Evolutionary conservation across 2,113 vertebrate genomes (phyloP), one percentile per base, ranked within the genome.

Genomic region (Pionites leucogaster): DNA sequence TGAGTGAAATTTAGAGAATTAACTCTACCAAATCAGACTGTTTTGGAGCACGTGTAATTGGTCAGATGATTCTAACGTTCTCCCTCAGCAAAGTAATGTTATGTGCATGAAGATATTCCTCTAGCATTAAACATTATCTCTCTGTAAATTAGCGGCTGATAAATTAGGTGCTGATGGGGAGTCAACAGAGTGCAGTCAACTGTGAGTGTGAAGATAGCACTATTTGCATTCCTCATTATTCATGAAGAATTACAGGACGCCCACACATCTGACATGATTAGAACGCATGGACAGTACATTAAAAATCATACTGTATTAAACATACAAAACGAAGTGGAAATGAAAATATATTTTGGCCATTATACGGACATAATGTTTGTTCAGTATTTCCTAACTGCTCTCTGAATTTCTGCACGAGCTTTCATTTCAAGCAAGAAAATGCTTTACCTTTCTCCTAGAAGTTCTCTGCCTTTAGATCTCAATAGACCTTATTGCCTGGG

Each of bases 181-280:
- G 78, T 64, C 96, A 96, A 64, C 63, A 97, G 75, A 90, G 85
- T 94, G 82, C 95, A 97, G 93, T 93, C 96, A 96, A 80, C 86
- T 97, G 86, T 96, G 94, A 96, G 83, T 82, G n/a, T 92, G 75
- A 96, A 96, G 92, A 96, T 76, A 97, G 78, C 79, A 83, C 83
- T 95, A 59, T 97, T 96, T 97, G 91, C 94, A 91, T 95, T 97
- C 82, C 77, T 69, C 94, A 84, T 97, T 97, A 97, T 96, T 94
- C 93, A 92, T 87, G 82, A 95, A 96, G 95, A 96, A 85, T 96
- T 96, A 53, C 64, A 68, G 69, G 74, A 91, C 10, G 5, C 96
- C 96, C 91, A 97, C 92, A 79, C 83, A 96, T 96, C 93, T 97
- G 96, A 97, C 96, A 96, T 64, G 92, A 97, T 94, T 96, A 96